Conservation (phyloP, 2,113 vertebrate genomes). For the Apodemus speciosus region DNA sequence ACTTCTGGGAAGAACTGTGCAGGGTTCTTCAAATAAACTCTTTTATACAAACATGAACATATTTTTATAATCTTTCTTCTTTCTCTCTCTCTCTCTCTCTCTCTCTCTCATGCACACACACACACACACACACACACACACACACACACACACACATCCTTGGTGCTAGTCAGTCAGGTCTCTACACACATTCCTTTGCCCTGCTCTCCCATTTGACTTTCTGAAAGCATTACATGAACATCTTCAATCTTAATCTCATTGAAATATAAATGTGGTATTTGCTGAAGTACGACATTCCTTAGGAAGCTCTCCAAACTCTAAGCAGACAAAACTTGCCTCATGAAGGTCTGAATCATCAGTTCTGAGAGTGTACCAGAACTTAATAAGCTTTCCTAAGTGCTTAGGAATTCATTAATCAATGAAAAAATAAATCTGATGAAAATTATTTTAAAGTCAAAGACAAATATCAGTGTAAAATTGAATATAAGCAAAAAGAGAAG, state of each 20-base stretch:
- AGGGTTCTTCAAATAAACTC: background rate
- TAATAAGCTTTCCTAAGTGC: background rate
- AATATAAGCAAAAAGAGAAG: background rate
- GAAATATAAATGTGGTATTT: constrained; percentile 24
- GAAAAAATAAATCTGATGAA: background rate
- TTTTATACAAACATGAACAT: background rate
- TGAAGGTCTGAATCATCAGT: constrained; percentile 39
- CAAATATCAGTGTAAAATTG: background rate
- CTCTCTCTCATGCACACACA: too few species aligned
- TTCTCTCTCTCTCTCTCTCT: too few species aligned
- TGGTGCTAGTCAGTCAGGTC: background rate
- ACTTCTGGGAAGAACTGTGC: background rate
- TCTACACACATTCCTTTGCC: accelerated
- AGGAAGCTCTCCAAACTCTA: background rate
- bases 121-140: too few species aligned
- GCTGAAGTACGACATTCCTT: constrained; percentile 1
- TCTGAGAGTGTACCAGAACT: background rate
- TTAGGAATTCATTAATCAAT: background rate
- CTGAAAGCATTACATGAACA: background rate
- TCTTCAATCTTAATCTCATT: background rate
- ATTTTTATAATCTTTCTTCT: background rate
- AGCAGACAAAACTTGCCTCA: background rate
- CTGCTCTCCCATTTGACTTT: too few species aligned
- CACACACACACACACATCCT: background rate
- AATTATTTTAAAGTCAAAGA: background rate